Conservation (phyloP, 2,888 invertebrate genomes). For the Drosophila pseudotakahashii region DNA sequence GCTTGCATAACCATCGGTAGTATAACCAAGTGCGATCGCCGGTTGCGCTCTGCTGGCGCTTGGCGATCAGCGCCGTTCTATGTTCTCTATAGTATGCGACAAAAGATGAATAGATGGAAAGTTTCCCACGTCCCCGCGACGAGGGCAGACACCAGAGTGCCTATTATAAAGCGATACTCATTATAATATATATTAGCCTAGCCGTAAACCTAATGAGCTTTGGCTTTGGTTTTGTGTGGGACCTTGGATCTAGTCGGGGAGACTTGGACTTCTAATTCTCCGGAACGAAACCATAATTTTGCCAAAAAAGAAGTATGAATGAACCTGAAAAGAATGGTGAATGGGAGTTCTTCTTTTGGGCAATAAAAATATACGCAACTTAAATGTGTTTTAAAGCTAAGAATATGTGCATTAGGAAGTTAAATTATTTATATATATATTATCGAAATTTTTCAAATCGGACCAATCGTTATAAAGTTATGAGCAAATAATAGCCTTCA, state of each 20-base stretch:
- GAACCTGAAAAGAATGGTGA: conserved; percentile 1
- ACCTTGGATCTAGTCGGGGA: conserved; percentile 13
- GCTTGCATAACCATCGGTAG: conserved; percentile 26
- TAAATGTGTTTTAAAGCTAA: not conserved
- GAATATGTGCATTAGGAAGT: no score
- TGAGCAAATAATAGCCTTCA: no score
- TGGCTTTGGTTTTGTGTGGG: conserved; percentile 19
- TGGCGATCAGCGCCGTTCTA: conserved; percentile 50
- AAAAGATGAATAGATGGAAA: conserved; percentile 33
- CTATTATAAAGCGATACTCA: conserved; percentile 46
- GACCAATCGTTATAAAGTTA: no score
- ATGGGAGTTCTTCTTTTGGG: conserved; percentile 10
- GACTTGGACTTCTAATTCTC: conserved; percentile 15
- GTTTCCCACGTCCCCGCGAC: conserved; percentile 61
- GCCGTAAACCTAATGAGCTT: conserved; percentile 42
- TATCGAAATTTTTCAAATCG: no score
- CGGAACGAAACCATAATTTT: conserved; percentile 18
- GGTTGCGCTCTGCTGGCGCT: conserved; percentile 45
- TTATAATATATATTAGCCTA: conserved; percentile 45
- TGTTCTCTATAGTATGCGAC: conserved; percentile 55
- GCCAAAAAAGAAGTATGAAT: not conserved
- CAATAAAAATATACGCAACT: conserved; percentile 8
- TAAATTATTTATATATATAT: no score
- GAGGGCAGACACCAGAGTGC: conserved; percentile 23
- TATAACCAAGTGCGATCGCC: conserved; percentile 19